phyloP scores from a whole-genome alignment of 2,888 invertebrate genomes.

The Crossocerus cetratus region DNA sequence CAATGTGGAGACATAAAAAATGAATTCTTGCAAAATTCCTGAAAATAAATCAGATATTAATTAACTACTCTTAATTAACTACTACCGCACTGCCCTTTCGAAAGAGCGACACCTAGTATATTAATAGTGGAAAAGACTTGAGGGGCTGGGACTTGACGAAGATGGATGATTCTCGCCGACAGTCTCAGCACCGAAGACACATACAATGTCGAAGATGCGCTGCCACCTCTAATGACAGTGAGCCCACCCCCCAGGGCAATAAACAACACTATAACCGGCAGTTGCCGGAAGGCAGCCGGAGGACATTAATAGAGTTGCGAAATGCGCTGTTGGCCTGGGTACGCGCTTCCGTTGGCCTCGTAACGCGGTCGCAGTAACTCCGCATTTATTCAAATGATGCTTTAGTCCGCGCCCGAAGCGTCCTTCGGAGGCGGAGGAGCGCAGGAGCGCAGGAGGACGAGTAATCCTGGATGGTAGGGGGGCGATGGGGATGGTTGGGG shows the following conservation, averaged over 20 bases:
- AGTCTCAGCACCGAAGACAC: too few species aligned
- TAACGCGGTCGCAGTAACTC: slow-evolving; percentile 65
- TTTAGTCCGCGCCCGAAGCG: slow-evolving; percentile 67
- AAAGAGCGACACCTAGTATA: too few species aligned
- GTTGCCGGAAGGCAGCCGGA: slow-evolving; percentile 39
- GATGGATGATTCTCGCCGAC: too few species aligned
- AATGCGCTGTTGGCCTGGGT: slow-evolving; percentile 27
- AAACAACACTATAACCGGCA: slow-evolving; percentile 18
- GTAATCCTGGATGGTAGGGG: slow-evolving; percentile 65
- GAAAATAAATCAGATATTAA: too few species aligned
- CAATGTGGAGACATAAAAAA: too few species aligned
- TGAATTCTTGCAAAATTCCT: too few species aligned
- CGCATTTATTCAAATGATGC: slow-evolving; percentile 74
- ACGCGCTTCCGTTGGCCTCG: slow-evolving; percentile 7
- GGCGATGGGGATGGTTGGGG: slow-evolving; percentile 35
- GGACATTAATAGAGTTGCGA: slow-evolving; percentile 57
- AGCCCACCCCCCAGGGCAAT: slow-evolving; percentile 2
- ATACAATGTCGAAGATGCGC: slow-evolving; percentile 11
- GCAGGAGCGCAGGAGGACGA: slow-evolving; percentile 36
- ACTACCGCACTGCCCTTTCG: too few species aligned
- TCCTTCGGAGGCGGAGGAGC: slow-evolving; percentile 61
- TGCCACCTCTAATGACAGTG: neutral
- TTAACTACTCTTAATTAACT: too few species aligned
- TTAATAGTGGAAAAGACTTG: too few species aligned
- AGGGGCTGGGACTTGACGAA: too few species aligned